Conservation (phyloP, 2,113 vertebrate species). For the Bungarus multicinctus region DNA sequence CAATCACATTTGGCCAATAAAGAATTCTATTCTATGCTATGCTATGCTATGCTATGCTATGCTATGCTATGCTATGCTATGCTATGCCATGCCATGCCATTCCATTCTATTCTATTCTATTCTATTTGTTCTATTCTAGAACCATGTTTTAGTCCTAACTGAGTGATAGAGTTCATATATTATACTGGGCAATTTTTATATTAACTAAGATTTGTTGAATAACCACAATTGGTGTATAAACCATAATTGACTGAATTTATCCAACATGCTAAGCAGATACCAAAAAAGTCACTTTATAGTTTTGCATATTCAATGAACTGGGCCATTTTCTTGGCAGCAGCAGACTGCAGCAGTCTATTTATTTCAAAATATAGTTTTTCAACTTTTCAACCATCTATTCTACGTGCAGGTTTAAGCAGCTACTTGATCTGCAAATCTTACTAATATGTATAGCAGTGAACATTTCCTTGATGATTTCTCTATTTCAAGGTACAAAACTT, state of each 20-base stretch:
- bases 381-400: neutral
- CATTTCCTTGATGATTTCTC: neutral
- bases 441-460: neutral
- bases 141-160: neutral
- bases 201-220: neutral
- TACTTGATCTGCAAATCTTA: neutral
- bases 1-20: no score
- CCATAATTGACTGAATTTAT: neutral
- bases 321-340: neutral
- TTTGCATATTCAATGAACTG: neutral
- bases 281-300: neutral
- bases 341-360: neutral
- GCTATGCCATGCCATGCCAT: no score
- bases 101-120: no score
- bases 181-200: neutral
- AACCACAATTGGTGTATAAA: neutral
- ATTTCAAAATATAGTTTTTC: neutral
- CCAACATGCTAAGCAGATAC: neutral
- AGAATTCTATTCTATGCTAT: no score
- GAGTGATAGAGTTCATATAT: neutral
- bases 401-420: neutral
- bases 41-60: no score
- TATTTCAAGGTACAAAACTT: neutral
- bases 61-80: no score
- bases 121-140: no score